Evolutionary conservation across 2,888 invertebrate genomes (phyloP).

Genomic region (Drosophila engyochracea): DNA sequence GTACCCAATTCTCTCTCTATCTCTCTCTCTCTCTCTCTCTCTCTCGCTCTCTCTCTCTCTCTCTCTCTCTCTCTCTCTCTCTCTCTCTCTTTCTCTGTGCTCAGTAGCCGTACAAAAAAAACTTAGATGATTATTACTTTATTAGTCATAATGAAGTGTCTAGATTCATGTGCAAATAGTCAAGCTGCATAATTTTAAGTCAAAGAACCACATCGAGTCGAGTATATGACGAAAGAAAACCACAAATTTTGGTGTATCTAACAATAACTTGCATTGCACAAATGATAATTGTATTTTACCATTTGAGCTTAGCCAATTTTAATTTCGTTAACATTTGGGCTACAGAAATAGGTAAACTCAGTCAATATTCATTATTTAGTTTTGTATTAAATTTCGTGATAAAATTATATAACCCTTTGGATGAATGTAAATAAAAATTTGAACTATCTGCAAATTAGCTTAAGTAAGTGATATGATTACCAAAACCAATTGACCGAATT

Average conservation of each 20-base stretch:
- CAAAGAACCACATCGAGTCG: not conserved
- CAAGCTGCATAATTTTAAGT: not conserved
- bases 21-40: not conserved
- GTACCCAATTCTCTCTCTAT: slow-evolving; percentile 21
- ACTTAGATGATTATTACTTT: slow-evolving; percentile 12
- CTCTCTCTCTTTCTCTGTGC: not conserved
- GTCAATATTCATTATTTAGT: not conserved
- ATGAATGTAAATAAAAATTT: not conserved
- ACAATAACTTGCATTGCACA: not conserved
- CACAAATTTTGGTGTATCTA: not conserved
- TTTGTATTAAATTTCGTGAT: not conserved
- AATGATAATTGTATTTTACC: not conserved
- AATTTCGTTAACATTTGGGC: not conserved
- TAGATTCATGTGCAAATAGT: not conserved
- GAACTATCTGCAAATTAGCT: not conserved
- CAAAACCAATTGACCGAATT: not conserved
- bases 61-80: not conserved
- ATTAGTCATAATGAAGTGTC: slow-evolving; percentile 8
- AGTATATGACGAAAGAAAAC: not conserved
- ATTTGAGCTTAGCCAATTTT: not conserved
- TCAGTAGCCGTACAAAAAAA: not conserved
- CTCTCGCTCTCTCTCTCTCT: not conserved
- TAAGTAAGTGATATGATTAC: not conserved
- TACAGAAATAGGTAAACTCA: not conserved
- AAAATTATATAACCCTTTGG: not conserved